Percentiles rank a stretch among this genome's conserved stretches.
Evolutionary conservation across 2,797 vertebrate genomes (phyloP).

Genomic region (Tokudaia muenninki): DNA sequence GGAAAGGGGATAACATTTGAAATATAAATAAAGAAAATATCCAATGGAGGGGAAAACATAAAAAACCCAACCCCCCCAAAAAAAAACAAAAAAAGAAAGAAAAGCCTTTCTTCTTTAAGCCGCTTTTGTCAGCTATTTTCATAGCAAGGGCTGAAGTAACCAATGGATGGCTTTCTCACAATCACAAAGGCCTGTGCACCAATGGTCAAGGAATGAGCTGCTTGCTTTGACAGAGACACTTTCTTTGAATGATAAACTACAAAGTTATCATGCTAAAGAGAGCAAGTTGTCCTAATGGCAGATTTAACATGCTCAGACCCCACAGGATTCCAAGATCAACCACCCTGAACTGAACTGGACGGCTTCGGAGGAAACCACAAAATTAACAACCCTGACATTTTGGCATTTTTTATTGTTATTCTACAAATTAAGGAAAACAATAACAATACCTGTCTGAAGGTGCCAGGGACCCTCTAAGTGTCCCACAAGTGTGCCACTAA

Average conservation of each 20-base stretch:
- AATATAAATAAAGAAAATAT: no score
- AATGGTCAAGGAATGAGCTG: not conserved
- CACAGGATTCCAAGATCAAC: not conserved
- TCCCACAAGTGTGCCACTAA: no score
- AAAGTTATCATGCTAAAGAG: not conserved
- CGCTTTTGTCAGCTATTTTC: not conserved
- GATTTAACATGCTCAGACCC: not conserved
- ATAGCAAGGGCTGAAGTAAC: not conserved
- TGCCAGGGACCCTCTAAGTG: no score
- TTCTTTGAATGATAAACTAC: not conserved
- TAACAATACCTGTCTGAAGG: not conserved
- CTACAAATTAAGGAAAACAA: not conserved
- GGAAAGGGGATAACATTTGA: no score
- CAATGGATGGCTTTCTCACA: no score
- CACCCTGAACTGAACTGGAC: rapidly evolving
- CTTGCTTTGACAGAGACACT: not conserved
- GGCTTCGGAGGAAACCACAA: not conserved
- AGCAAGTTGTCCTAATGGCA: not conserved
- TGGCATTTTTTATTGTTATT: not conserved
- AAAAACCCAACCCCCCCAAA: no score
- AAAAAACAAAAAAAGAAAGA: not conserved
- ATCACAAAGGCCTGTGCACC: not conserved
- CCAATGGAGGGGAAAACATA: no score
- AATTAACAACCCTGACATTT: not conserved
- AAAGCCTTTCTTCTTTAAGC: not conserved